These are phyloP conservation scores for Polypedilum pembai DNA, from an alignment of 1,140 invertebrate species.

Conservation along the genomic window DNA sequence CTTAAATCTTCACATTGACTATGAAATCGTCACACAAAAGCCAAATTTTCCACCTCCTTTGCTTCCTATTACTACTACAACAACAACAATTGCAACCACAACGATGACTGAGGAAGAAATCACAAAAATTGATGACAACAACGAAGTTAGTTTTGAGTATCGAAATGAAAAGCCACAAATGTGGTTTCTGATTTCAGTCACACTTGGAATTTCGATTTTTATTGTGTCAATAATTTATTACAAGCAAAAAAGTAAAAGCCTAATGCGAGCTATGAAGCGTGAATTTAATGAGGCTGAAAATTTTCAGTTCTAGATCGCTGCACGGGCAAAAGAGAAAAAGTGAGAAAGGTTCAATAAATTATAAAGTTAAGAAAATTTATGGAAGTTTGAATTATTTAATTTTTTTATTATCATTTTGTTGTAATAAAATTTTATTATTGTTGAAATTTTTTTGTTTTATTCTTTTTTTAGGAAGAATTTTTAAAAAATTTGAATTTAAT, in stretches of 20 bases:
- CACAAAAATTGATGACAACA: too few relatives aligned
- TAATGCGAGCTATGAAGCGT: background rate
- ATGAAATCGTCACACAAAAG: background rate
- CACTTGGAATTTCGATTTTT: background rate
- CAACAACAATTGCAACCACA: background rate
- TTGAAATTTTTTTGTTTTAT: too few relatives aligned
- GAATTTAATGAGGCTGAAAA: slow-evolving; percentile 18
- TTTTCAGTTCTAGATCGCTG: background rate
- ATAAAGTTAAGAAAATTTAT: too few relatives aligned
- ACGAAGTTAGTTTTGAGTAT: background rate
- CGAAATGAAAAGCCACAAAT: background rate
- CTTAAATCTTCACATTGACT: background rate
- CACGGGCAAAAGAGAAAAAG: too few relatives aligned
- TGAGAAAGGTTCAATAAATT: too few relatives aligned
- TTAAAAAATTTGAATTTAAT: too few relatives aligned
- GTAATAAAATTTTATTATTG: too few relatives aligned
- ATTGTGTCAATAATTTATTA: slow-evolving; percentile 19
- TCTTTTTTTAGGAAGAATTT: too few relatives aligned
- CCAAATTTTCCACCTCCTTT: background rate
- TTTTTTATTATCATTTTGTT: too few relatives aligned
- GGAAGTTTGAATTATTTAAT: too few relatives aligned
- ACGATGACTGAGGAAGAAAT: background rate
- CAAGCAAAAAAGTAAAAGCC: background rate
- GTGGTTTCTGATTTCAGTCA: background rate
- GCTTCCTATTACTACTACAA: background rate